A percentile compares a stretch with the other conserved stretches of the same genome.
phyloP scores from a whole-genome alignment of 2,797 vertebrate genomes.

The Oryzias dopingdopingensis region DNA sequence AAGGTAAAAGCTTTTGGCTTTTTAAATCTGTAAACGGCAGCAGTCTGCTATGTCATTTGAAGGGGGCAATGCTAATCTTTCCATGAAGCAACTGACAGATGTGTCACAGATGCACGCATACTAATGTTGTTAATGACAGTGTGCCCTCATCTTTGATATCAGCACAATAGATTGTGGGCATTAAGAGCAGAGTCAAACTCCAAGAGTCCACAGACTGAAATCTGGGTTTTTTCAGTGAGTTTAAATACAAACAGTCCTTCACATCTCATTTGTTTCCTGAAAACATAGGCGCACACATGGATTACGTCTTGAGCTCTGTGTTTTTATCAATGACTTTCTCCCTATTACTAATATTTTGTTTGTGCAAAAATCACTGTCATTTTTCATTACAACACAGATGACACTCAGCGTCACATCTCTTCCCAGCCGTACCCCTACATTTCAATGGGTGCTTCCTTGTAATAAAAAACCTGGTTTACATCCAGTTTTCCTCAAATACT shows the following conservation, averaged over 20 bases:
- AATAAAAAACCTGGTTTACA: too few relatives aligned
- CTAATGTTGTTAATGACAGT: constrained; percentile 11
- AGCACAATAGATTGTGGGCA: not conserved
- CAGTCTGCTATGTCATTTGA: constrained; percentile 16
- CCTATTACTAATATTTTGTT: too few relatives aligned
- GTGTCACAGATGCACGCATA: constrained; percentile 25
- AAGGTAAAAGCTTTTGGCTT: constrained; percentile 3
- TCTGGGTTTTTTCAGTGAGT: not conserved
- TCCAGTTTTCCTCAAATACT: too few relatives aligned
- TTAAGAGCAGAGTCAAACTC: not conserved
- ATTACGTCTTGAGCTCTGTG: too few relatives aligned
- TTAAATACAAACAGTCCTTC: not conserved
- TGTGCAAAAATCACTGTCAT: too few relatives aligned
- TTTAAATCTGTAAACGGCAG: constrained; percentile 10
- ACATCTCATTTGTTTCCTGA: too few relatives aligned
- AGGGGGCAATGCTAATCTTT: constrained; percentile 6
- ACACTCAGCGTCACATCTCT: too few relatives aligned
- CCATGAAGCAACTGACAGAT: constrained; percentile 24
- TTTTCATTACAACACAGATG: too few relatives aligned
- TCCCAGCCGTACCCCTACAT: too few relatives aligned
- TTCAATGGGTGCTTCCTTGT: too few relatives aligned
- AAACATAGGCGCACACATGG: too few relatives aligned
- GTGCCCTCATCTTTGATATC: constrained; percentile 4
- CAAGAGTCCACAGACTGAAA: not conserved
- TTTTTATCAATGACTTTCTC: too few relatives aligned